A percentile compares a stretch with the other conserved stretches of the same genome.
phyloP scores from a whole-genome alignment of 2,888 invertebrate species.

The Caenorhabditis panamensis region DNA sequence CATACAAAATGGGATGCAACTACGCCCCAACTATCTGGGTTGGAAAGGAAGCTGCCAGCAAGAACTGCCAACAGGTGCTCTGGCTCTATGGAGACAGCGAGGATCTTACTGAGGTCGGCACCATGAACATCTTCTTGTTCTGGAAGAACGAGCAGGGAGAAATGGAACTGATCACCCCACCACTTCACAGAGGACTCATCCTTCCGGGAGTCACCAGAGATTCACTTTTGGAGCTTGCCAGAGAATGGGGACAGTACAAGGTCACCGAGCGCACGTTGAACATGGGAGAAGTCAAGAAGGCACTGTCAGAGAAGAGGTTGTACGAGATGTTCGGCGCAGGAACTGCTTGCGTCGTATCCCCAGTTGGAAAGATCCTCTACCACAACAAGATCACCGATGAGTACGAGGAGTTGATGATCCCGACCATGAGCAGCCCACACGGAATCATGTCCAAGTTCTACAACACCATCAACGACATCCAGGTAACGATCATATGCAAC shows the following conservation, averaged over 20 bases:
- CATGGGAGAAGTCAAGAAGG: slow-evolving; percentile 89
- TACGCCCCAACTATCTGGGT: slow-evolving; percentile 84
- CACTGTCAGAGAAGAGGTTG: slow-evolving; percentile 88
- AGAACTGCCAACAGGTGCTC: slow-evolving; percentile 86
- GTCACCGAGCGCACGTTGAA: slow-evolving; percentile 89
- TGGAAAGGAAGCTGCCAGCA: slow-evolving; percentile 86
- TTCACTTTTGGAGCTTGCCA: slow-evolving; percentile 89
- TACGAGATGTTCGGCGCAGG: slow-evolving; percentile 98
- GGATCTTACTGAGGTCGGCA: slow-evolving; percentile 96
- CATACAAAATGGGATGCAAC: slow-evolving; percentile 91
- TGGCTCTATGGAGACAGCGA: slow-evolving; percentile 96
- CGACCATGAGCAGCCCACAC: slow-evolving; percentile 85
- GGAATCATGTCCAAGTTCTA: slow-evolving; percentile 88
- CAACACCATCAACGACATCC: slow-evolving; percentile 90
- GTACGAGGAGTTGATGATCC: slow-evolving; percentile 84
- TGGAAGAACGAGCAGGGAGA: slow-evolving; percentile 93
- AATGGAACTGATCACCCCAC: slow-evolving; percentile 92
- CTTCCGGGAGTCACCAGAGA: slow-evolving; percentile 94
- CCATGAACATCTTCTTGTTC: slow-evolving; percentile 97
- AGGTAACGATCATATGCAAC: slow-evolving; percentile 82
- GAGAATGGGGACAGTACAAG: slow-evolving; percentile 88
- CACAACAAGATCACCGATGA: slow-evolving; percentile 83
- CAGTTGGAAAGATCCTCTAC: slow-evolving; percentile 91
- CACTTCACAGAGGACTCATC: slow-evolving; percentile 91
- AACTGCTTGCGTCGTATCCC: slow-evolving; percentile 95